These are phyloP conservation scores for Otus scops DNA, from an alignment of 2,797 vertebrate species.

Conservation along the genomic window DNA sequence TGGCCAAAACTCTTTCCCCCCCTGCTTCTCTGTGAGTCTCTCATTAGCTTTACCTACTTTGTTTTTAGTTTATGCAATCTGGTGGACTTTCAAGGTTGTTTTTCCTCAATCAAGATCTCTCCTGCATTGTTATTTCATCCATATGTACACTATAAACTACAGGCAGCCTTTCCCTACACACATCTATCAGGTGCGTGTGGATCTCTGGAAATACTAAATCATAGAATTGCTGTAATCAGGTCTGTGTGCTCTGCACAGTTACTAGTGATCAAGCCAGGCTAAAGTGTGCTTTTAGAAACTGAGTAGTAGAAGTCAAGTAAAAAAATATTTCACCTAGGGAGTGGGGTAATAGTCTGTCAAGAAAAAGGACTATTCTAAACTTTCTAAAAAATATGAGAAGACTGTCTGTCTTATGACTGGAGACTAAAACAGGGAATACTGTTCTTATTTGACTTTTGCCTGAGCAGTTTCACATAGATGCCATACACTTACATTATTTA, in stretches of 20 bases:
- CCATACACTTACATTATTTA: not conserved
- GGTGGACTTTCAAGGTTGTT: slow-evolving; percentile 22
- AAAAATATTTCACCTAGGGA: not conserved
- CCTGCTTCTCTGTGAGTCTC: not conserved
- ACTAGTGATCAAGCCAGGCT: not conserved
- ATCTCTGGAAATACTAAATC: slow-evolving; percentile 45
- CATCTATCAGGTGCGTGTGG: not conserved
- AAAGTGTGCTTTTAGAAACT: not conserved
- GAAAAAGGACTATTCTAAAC: not conserved
- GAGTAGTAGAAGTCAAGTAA: not conserved
- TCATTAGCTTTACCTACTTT: not conserved
- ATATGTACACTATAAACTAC: not conserved
- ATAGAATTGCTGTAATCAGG: slow-evolving; percentile 1
- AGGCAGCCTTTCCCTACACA: not conserved
- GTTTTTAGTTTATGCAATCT: slow-evolving; percentile 1
- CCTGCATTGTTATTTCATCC: not conserved
- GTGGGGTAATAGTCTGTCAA: not conserved
- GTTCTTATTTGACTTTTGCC: not conserved
- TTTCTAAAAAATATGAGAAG: not conserved
- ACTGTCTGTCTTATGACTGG: not conserved
- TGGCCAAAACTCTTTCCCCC: not conserved
- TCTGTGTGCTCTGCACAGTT: not conserved
- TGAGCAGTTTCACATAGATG: not conserved
- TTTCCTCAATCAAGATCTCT: not conserved
- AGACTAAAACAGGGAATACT: not conserved